Evolutionary conservation across 2,797 vertebrate species (phyloP).

Genomic region (Paratrypauchen microcephalus): DNA sequence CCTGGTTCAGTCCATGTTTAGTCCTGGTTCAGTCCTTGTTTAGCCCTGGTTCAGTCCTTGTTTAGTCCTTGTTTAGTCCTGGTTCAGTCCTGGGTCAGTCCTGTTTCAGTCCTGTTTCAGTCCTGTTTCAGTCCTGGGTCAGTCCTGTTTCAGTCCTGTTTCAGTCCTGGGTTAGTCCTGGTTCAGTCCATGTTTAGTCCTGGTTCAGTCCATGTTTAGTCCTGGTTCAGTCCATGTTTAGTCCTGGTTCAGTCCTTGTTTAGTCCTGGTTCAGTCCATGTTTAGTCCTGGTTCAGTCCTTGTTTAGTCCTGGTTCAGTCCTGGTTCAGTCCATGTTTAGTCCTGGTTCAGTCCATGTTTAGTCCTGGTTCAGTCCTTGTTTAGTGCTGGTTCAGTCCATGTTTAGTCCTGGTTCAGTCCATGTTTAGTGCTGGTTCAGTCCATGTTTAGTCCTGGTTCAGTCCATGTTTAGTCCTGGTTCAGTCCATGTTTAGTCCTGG

Average conservation of each 20-base stretch:
- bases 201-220: not conserved
- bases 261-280: too few relatives aligned
- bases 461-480: too few relatives aligned
- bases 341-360: not conserved
- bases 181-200: too few relatives aligned
- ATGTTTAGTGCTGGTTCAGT: not conserved
- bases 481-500: not conserved
- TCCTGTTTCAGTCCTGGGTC: not conserved
- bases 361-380: not conserved
- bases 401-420: not conserved
- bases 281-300: not conserved
- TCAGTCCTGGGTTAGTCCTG: too few relatives aligned
- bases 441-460: too few relatives aligned
- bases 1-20: too few relatives aligned
- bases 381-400: not conserved
- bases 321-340: not conserved
- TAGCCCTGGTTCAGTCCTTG: not conserved
- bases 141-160: not conserved
- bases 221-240: not conserved
- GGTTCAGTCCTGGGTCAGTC: not conserved
- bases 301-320: too few relatives aligned
- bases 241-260: not conserved
- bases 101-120: not conserved
- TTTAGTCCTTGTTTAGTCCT: too few relatives aligned
- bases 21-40: too few relatives aligned